phyloP scores from a whole-genome alignment of 2,113 vertebrate species.

The Phyllostomus discolor region DNA sequence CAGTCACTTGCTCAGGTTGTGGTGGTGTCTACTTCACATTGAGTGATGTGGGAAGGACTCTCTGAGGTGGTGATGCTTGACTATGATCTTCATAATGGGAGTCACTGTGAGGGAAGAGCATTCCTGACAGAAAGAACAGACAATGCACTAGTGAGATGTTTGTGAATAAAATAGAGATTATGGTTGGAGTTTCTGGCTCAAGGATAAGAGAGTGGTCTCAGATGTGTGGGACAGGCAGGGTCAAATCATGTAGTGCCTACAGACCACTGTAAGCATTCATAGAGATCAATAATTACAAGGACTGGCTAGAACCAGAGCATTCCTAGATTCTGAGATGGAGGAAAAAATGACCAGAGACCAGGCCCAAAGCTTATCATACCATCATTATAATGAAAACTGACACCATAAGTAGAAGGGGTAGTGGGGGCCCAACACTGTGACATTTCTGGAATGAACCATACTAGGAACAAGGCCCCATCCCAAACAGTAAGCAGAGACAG shows the following conservation, averaged over 20 bases:
- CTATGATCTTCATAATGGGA: background rate
- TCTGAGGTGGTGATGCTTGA: background rate
- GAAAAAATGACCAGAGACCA: background rate
- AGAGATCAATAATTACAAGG: background rate
- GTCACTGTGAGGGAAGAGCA: background rate
- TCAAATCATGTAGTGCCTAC: background rate
- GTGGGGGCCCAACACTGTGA: background rate
- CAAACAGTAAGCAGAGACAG: background rate
- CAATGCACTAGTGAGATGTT: background rate
- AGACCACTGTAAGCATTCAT: background rate
- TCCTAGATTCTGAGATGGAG: background rate
- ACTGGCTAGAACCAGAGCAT: background rate
- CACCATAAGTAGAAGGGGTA: background rate
- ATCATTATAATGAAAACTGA: background rate
- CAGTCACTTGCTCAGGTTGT: background rate
- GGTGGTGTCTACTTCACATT: background rate
- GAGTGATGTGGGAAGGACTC: background rate
- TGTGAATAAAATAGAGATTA: constrained; percentile 14
- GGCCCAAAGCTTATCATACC: background rate
- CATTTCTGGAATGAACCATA: background rate
- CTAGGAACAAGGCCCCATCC: background rate
- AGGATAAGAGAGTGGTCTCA: background rate
- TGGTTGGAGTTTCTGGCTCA: background rate
- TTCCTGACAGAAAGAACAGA: background rate
- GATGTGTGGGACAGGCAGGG: background rate